Evolutionary conservation across 2,888 invertebrate genomes (phyloP).

Genomic region (Drosophila koepferae): DNA sequence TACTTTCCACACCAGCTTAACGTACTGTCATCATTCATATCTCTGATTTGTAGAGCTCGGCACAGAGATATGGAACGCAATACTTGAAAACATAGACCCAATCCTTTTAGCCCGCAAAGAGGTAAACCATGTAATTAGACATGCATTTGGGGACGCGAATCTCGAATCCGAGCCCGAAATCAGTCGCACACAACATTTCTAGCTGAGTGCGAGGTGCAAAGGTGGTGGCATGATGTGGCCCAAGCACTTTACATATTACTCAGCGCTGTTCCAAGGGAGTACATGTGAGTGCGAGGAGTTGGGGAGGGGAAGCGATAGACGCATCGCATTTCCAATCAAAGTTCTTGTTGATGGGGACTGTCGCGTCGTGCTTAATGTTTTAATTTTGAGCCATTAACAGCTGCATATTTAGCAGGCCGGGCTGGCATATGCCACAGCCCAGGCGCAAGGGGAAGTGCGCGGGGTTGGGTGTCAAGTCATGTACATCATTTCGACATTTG

Average conservation of each 20-base stretch:
- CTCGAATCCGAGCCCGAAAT: constrained; percentile 2
- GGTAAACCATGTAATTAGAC: constrained; percentile 44
- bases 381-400: constrained; percentile 78
- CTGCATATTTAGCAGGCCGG: constrained; percentile 65
- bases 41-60: constrained; percentile 32
- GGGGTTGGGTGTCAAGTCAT: constrained; percentile 35
- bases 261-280: constrained; percentile 54
- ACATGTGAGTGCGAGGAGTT: not conserved
- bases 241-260: constrained; percentile 73
- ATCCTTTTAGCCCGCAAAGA: constrained; percentile 27
- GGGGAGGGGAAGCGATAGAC: constrained; percentile 3
- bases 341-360: constrained; percentile 45
- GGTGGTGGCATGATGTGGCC: not conserved
- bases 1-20: constrained; percentile 34
- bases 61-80: not conserved
- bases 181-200: constrained; percentile 38
- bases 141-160: constrained; percentile 31
- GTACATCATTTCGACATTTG: constrained; percentile 77
- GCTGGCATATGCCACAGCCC: constrained; percentile 59
- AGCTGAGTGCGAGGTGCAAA: constrained; percentile 57
- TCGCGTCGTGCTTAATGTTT: constrained; percentile 70
- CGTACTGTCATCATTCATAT: constrained; percentile 37
- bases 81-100: not conserved
- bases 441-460: not conserved
- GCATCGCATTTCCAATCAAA: constrained; percentile 67